Evolutionary conservation across 2,888 invertebrate species (phyloP).

Genomic region (Fragum sueziense): DNA sequence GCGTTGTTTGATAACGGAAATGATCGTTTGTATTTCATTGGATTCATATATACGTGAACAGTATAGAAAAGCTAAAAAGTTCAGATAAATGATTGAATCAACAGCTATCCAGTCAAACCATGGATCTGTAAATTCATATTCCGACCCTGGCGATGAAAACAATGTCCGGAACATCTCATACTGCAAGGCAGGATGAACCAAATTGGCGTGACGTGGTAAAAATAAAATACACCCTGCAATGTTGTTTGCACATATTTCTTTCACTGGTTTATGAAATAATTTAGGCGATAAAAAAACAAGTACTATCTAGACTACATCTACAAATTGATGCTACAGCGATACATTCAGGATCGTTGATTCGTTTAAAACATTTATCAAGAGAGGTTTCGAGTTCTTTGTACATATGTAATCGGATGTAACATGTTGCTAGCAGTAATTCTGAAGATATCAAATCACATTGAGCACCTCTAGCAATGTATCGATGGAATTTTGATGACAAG

Average conservation of each 20-base stretch:
- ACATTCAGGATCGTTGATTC: too few relatives aligned
- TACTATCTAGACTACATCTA: not conserved
- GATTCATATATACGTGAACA: too few relatives aligned
- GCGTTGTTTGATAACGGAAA: too few relatives aligned
- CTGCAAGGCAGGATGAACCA: not conserved
- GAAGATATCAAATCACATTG: not conserved
- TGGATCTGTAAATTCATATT: not conserved
- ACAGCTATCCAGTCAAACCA: not conserved
- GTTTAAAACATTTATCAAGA: not conserved
- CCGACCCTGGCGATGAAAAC: not conserved
- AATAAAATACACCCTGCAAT: not conserved
- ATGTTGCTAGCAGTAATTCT: too few relatives aligned
- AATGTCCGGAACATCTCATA: not conserved
- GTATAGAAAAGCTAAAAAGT: too few relatives aligned
- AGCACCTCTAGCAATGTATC: not conserved
- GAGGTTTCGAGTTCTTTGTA: not conserved
- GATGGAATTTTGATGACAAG: too few relatives aligned
- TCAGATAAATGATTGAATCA: not conserved
- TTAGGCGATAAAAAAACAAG: not conserved
- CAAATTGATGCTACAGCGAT: not conserved
- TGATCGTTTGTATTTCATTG: too few relatives aligned
- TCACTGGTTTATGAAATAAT: too few relatives aligned
- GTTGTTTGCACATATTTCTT: not conserved
- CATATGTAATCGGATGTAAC: too few relatives aligned
- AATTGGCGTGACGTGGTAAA: not conserved